phyloP scores from a whole-genome alignment of 2,888 invertebrate species.

The Lochmaea capreae region DNA sequence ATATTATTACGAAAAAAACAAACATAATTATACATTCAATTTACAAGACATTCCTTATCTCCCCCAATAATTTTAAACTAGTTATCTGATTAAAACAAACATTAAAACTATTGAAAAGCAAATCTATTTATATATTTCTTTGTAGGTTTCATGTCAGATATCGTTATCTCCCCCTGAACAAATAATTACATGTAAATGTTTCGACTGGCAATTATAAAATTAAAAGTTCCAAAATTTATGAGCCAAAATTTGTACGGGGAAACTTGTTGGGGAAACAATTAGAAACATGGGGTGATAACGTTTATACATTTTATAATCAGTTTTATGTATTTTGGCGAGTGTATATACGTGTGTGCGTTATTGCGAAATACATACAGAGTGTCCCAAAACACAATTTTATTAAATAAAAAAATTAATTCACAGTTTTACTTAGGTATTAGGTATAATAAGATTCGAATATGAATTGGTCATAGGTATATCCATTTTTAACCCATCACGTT shows the following conservation, averaged over 20 bases:
- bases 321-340: not conserved
- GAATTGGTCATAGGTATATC: too few relatives aligned
- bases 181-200: constrained; percentile 45
- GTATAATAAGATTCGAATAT: too few relatives aligned
- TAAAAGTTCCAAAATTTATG: constrained; percentile 59
- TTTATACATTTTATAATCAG: constrained; percentile 12
- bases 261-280: constrained; percentile 25
- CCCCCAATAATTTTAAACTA: too few relatives aligned
- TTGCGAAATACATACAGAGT: too few relatives aligned
- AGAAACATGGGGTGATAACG: constrained; percentile 13
- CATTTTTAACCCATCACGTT: too few relatives aligned
- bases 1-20: not conserved
- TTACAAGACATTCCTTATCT: not conserved
- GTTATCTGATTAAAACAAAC: too few relatives aligned
- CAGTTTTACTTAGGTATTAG: too few relatives aligned
- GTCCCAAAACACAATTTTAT: too few relatives aligned
- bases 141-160: constrained; percentile 18
- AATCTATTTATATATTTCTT: constrained; percentile 17
- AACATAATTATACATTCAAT: too few relatives aligned
- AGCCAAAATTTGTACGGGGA: constrained; percentile 39
- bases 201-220: constrained; percentile 58
- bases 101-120: not conserved
- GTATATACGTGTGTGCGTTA: too few relatives aligned
- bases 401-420: too few relatives aligned
- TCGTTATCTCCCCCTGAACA: constrained; percentile 37